Conservation (phyloP, 2,113 vertebrate genomes). For the Phyllopteryx taeniolatus region DNA sequence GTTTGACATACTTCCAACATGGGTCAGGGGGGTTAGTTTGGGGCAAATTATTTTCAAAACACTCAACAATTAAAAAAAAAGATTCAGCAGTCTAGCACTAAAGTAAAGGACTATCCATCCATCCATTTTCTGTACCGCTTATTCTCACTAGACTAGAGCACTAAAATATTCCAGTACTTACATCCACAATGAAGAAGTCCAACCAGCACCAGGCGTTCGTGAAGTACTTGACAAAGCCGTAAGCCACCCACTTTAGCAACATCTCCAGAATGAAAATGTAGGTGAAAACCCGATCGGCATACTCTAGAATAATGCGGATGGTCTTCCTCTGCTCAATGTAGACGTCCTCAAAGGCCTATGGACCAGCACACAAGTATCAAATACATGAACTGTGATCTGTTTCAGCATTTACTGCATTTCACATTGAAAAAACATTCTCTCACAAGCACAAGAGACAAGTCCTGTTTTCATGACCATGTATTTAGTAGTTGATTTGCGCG, state of each 20-base stretch:
- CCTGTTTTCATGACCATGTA: no score
- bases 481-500: no score
- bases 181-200: constrained; percentile 99
- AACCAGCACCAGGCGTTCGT: constrained; percentile 99
- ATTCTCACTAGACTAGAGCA: no score
- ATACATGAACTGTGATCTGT: not conserved
- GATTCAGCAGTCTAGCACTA: no score
- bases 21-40: not conserved
- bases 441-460: no score
- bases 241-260: constrained; percentile 97
- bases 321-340: constrained; percentile 97
- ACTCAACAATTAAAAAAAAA: not conserved
- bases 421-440: not conserved
- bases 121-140: no score
- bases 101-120: no score
- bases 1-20: no score
- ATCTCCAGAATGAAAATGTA: constrained; percentile 99
- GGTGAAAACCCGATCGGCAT: constrained; percentile 94
- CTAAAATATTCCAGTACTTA: constrained; percentile 69
- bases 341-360: constrained; percentile 95
- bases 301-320: constrained; percentile 88
- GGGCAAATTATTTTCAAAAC: constrained; percentile 16
- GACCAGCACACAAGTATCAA: constrained; percentile 20
- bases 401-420: not conserved
- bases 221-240: constrained; percentile 98